Evolutionary conservation across 2,113 vertebrate species (phyloP).

Genomic region (Pagrus major): DNA sequence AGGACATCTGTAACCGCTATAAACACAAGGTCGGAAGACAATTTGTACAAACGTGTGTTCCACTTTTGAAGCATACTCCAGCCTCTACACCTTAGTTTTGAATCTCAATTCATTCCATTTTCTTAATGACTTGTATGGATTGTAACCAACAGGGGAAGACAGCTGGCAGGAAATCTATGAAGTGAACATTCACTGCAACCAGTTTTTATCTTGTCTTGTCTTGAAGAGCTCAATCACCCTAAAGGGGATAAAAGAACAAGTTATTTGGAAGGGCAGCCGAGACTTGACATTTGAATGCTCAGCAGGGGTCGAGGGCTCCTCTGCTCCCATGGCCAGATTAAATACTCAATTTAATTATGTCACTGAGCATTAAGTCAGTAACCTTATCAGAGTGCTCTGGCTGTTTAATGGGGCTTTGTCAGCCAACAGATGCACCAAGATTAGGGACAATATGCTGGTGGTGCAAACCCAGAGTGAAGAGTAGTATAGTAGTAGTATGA

Average conservation of each 20-base stretch:
- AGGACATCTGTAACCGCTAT: neutral
- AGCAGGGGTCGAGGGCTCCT: slow-evolving; percentile 34
- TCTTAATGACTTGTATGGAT: neutral
- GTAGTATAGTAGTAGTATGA: too few relatives aligned
- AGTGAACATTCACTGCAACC: slow-evolving; percentile 4
- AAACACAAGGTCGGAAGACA: neutral
- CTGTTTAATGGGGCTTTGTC: slow-evolving; percentile 67
- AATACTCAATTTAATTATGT: slow-evolving; percentile 80
- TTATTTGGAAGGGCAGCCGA: slow-evolving; percentile 16
- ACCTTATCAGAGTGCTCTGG: slow-evolving; percentile 68
- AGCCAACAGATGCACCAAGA: slow-evolving; percentile 66
- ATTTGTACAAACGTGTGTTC: neutral
- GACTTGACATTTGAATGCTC: slow-evolving; percentile 23
- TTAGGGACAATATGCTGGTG: slow-evolving; percentile 62
- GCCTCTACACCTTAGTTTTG: neutral
- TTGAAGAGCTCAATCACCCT: neutral
- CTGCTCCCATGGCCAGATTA: slow-evolving; percentile 66
- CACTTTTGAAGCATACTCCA: neutral
- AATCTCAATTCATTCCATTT: neutral
- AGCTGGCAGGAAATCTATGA: neutral
- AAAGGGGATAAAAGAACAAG: slow-evolving; percentile 21
- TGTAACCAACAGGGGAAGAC: neutral
- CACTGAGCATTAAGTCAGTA: slow-evolving; percentile 71
- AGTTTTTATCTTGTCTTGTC: neutral
- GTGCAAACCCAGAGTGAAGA: slow-evolving; percentile 27